Percentiles rank a stretch among this genome's conserved stretches.
Evolutionary conservation across 2,113 vertebrate genomes (phyloP).

Genomic region (Microtus richardsoni): DNA sequence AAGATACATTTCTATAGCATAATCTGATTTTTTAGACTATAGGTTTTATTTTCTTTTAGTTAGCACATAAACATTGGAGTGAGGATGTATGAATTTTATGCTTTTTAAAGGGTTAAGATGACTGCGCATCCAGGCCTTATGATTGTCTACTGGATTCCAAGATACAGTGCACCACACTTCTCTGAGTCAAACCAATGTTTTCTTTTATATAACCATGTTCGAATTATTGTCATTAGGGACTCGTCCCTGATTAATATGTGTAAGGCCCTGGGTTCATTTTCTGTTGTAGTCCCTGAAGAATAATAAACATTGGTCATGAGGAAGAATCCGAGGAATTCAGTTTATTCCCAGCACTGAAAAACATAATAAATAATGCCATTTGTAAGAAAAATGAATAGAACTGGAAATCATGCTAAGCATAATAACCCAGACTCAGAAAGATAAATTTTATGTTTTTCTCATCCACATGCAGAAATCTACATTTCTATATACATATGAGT

Average conservation of each 20-base stretch:
- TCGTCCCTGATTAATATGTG: not conserved
- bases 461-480: not conserved
- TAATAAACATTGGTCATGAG: not conserved
- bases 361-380: not conserved
- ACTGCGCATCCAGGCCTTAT: not conserved
- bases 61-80: not conserved
- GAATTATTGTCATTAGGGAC: conserved; percentile 18
- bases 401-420: not conserved
- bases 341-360: not conserved
- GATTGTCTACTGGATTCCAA: conserved; percentile 17
- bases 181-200: conserved; percentile 34
- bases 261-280: not conserved
- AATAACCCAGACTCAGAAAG: not conserved
- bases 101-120: not conserved
- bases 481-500: no score
- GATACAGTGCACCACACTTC: not conserved
- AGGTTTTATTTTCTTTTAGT: conserved; percentile 1
- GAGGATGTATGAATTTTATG: conserved; percentile 22
- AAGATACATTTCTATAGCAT: conserved; percentile 38
- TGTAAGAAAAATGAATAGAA: not conserved
- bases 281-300: conserved; percentile 36
- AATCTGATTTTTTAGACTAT: not conserved
- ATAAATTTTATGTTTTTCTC: not conserved
- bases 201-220: conserved; percentile 25
- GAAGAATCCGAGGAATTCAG: not conserved